Percentiles rank a stretch among this genome's conserved stretches.
Conservation (phyloP, 2,888 invertebrate genomes). For the Drosophila pseudotalamancana region DNA sequence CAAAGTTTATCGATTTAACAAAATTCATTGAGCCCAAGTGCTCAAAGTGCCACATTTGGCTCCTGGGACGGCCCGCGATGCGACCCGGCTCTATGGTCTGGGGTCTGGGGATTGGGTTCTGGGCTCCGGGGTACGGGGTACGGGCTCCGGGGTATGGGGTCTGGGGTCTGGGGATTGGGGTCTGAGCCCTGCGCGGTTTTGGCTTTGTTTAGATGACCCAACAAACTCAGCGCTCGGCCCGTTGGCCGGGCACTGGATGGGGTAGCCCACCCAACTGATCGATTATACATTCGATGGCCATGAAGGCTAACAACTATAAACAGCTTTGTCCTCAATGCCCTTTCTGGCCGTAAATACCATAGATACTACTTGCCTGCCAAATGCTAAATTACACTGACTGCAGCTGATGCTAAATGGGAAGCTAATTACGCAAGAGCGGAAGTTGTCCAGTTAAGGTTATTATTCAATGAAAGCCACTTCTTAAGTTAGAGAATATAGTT, state of each 20-base stretch:
- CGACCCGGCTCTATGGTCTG: constrained; percentile 8
- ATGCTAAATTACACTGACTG: no score
- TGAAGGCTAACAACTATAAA: constrained; percentile 64
- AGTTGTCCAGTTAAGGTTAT: no score
- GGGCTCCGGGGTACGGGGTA: not conserved
- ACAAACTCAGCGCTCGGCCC: constrained; percentile 66
- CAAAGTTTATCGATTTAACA: constrained; percentile 80
- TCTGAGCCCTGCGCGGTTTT: constrained; percentile 36
- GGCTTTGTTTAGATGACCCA: constrained; percentile 78
- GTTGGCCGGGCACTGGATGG: constrained; percentile 64
- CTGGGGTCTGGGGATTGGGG: not conserved
- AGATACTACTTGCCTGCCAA: constrained; percentile 1
- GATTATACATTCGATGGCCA: constrained; percentile 79
- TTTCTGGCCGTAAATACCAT: constrained; percentile 42
- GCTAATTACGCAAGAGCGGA: no score
- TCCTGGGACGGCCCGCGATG: constrained; percentile 45
- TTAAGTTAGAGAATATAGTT: no score
- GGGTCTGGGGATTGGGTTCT: not conserved
- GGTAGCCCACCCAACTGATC: constrained; percentile 69
- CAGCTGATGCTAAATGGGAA: no score
- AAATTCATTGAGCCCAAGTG: constrained; percentile 69
- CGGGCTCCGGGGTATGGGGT: not conserved
- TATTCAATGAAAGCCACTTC: no score
- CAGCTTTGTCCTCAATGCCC: constrained; percentile 52
- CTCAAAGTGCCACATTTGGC: constrained; percentile 73